Evolutionary conservation across 2,113 vertebrate species (phyloP).

Genomic region (Austrofundulus limnaeus): DNA sequence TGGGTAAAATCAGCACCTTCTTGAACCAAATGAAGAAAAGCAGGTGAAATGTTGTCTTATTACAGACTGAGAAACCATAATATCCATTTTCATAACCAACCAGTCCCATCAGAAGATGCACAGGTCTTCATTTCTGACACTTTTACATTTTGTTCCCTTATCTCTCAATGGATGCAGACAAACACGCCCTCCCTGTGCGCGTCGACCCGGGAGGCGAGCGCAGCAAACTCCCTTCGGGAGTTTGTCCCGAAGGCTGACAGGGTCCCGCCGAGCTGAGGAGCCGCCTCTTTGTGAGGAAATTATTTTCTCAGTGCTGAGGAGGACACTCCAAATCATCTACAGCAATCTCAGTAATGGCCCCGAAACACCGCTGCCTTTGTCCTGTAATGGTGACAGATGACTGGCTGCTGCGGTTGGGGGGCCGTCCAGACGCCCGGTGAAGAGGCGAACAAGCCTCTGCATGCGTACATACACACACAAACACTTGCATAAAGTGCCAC

Average conservation of each 20-base stretch:
- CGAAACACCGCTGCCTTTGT: slow-evolving; percentile 79
- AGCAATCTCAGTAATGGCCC: slow-evolving; percentile 85
- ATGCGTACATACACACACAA: slow-evolving; percentile 49
- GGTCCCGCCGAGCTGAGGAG: slow-evolving; percentile 55
- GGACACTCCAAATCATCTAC: slow-evolving; percentile 84
- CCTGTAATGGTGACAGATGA: slow-evolving; percentile 83
- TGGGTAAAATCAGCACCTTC: not conserved
- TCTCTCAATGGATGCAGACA: slow-evolving; percentile 13
- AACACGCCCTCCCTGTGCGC: slow-evolving; percentile 28
- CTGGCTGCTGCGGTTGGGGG: slow-evolving; percentile 72
- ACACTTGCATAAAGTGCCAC: slow-evolving; percentile 77
- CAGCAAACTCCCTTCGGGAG: slow-evolving; percentile 40
- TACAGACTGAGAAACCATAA: slow-evolving; percentile 8
- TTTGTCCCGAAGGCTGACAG: slow-evolving; percentile 54
- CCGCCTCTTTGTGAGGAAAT: slow-evolving; percentile 76
- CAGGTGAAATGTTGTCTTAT: slow-evolving; percentile 27
- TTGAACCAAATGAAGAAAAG: slow-evolving; percentile 29
- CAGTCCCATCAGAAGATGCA: slow-evolving; percentile 35
- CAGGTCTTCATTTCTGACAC: slow-evolving; percentile 6
- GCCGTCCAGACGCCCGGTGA: slow-evolving; percentile 58
- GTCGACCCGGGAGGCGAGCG: slow-evolving; percentile 32
- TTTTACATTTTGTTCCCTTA: slow-evolving; percentile 13
- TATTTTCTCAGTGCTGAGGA: slow-evolving; percentile 79
- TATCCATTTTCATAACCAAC: slow-evolving; percentile 32
- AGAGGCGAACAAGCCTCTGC: slow-evolving; percentile 43